Base-by-base conservation (phyloP, 1,140 invertebrate species). In the Coptotermes formosanus region DNA sequence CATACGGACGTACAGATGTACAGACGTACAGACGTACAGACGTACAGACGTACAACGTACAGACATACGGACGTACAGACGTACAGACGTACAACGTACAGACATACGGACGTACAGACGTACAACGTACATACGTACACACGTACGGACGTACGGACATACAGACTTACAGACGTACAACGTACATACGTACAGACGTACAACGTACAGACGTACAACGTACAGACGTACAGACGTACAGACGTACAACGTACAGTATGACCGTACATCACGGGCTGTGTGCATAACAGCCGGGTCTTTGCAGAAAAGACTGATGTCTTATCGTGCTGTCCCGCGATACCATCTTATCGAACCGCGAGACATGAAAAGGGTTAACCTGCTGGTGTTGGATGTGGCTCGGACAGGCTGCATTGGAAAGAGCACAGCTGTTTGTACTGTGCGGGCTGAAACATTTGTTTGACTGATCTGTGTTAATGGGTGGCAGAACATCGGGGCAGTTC, bases 271-370 rank as follows among this genome's bases (percentile, higher is more conserved):
- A 75, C 64, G 64, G 25, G n/a, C 64, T 75, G 64, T 75, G 25
- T 30, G n/a, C 64, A 75, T 75, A 75, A 75, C n/a, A n/a, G 64
- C n/a, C 3, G 2, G 64, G 64, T 75, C 64, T n/a, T 75, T 30
- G 64, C 64, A 75, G 64, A 75, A 75, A 25, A 75, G 64, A 75
- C 64, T 75, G 30, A 75, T 75, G 19, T 75, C 64, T 75, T 75
- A 75, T n/a, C 64, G 64, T 75, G 64, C 64, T 25, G 64, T 12
- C 64, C n/a, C 64, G 9, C 8, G 25, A 75, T 75, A 75, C 64
- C 64, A 75, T 75, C 64, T 2, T 75, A 75, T 75, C 64, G 30
- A n/a, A 75, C 64, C 19, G 64, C 64, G 64, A n/a, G 64, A n/a
- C 25, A 75, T 75, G 64, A 75, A 75, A 75, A 75, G 64, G 64